Conservation (phyloP, 2,797 vertebrate genomes). For the Macrochelys suwanniensis region DNA sequence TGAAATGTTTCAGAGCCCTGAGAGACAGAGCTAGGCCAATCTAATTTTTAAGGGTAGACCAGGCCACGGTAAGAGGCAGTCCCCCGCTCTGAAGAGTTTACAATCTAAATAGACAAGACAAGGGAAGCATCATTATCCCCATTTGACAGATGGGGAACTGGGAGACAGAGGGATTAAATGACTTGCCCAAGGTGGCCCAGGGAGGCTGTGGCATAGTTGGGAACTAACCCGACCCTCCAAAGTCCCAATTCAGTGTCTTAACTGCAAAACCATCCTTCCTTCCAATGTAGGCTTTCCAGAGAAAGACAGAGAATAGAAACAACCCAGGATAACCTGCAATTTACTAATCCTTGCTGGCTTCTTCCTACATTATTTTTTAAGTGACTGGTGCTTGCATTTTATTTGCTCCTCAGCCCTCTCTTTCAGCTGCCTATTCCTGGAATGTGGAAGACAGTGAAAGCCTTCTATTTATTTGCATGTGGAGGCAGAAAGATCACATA, state of each 20-base stretch:
- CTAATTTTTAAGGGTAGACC: not conserved
- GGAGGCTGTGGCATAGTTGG: not conserved
- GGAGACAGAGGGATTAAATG: not conserved
- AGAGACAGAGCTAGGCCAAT: not conserved
- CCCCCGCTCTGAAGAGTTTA: not conserved
- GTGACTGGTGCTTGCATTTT: not conserved
- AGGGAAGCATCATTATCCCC: not conserved
- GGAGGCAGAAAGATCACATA: conserved; percentile 35
- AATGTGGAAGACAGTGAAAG: conserved; percentile 14
- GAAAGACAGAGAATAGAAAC: not conserved
- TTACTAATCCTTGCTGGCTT: not conserved
- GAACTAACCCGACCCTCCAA: rapidly evolving
- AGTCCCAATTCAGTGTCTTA: not conserved
- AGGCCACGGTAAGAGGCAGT: not conserved
- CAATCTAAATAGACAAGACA: not conserved
- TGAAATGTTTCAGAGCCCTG: not conserved
- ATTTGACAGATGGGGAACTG: not conserved
- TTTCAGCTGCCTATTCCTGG: not conserved
- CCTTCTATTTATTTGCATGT: conserved; percentile 49
- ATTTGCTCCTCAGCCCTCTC: not conserved
- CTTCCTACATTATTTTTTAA: not conserved
- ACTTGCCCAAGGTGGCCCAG: not conserved
- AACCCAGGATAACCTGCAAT: not conserved
- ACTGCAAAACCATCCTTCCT: not conserved
- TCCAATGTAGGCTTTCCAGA: not conserved